Evolutionary conservation across 2,888 invertebrate species (phyloP), one percentile per base, ranked within the genome.

Genomic region (Ecdyonurus torrentis): DNA sequence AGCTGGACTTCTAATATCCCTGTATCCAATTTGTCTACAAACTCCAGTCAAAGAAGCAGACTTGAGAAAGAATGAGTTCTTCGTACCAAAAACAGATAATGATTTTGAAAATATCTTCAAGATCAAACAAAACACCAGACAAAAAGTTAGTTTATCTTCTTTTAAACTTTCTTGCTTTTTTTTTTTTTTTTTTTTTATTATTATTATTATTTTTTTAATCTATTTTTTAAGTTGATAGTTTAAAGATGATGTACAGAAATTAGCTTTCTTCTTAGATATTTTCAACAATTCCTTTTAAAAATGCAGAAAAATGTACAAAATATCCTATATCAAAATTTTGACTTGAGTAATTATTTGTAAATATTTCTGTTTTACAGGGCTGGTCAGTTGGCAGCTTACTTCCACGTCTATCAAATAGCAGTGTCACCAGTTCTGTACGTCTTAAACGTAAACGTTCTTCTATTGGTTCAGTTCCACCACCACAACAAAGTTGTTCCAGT

Each of bases 1-100:
- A 66, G 79, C 81, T 64, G 80, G 81, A 7, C 77, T 83, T 58
- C 75, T 83, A 62, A 76, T 82, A 53, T 82, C 83, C 71, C 69
- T 83, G 66, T 82, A 79, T 64, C 75, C 75, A 1, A 71, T 76
- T 3, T 25, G 69, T 68, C 65, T 67, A n/a, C 65, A 68, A 24
- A 63, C 58, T 22, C 25, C 55, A 18, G 25, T 58, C 15, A 63
- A 60, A 50, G 23, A 24, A n/a, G 25, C 50, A 25, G 52, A 24
- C 22, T 22, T 20, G 5, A 37, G 19, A 18, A 25, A 25, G 25
- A 66, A 67, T 58, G 64, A 66, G 1, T 66, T 60, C 37, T 20
- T 67, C n/a, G 62, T 59, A 2, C 37, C 25, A 2, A 63, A 63
- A 50, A 1, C 58, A 25, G n/a, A 55, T 23, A 52, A 23, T n/a